Base-by-base conservation (phyloP, 2,888 invertebrate species). In the Harpalus rufipes region DNA sequence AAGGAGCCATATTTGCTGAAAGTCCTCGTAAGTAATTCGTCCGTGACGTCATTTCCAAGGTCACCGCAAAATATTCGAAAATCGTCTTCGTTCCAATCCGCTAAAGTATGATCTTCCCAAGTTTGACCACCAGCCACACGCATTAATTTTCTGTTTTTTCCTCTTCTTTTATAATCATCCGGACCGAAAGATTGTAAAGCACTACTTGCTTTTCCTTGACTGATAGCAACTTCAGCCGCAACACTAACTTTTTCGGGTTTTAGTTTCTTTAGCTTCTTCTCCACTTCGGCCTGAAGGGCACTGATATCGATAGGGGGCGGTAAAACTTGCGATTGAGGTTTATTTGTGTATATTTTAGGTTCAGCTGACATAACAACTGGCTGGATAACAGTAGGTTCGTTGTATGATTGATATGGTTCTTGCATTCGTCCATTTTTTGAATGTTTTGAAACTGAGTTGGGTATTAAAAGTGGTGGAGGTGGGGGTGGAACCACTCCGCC, bases 61-160 rank as follows among this genome's bases (percentile, higher is more conserved):
- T 99, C 99, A n/a, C 99, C 99, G 90, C 99, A 99, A 91, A 99
- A 99, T 91, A 99, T 96, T 87, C 99, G 93, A 92, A 98, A 99
- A 92, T 99, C 99, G 92, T 98, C 98, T 87, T 97, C 96, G n/a
- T 97, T 96, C 99, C 99, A 99, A 89, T 99, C 99, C 16, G 95
- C 92, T 81, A 99, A 91, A 0, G 98, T 97, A 21, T 94, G 93
- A 91, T 99, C 99, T 91, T 99, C 99, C 99, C 99, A 99, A 0
- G 96, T 95, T 87, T 96, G 95, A 0, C 98, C 98, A 3, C 98
- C 99, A 0, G 98, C 99, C 87, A 96, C 96, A 39, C 99, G 93
- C 78, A 99, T 94, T 85, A 97, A 95, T 92, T 97, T 95, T 87
- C 90, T 88, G 93, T 91, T 91, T 87, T 91, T 91, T 18, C 90